Percentiles rank a stretch among this genome's conserved stretches.
Conservation (phyloP, 2,888 invertebrate genomes). For the Diaperis boleti region DNA sequence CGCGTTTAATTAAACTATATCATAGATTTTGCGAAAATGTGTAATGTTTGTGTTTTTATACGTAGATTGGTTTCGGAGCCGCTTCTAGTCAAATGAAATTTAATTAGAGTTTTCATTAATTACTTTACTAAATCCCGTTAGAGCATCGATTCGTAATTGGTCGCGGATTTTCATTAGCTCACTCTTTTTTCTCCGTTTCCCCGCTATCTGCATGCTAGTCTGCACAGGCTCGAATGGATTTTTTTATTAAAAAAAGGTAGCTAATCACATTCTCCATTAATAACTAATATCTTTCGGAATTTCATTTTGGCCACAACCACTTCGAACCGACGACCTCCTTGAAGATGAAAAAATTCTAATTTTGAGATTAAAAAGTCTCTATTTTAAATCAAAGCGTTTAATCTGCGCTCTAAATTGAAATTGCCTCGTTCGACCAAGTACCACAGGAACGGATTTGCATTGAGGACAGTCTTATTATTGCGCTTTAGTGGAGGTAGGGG, state of each 20-base stretch:
- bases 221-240: background rate
- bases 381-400: conserved; percentile 35
- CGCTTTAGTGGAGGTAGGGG: no score
- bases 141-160: conserved; percentile 45
- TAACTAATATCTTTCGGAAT: conserved; percentile 6
- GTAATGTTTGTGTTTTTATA: conserved; percentile 13
- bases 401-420: conserved; percentile 31
- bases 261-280: conserved; percentile 5
- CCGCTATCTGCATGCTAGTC: background rate
- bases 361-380: conserved; percentile 25
- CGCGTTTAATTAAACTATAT: conserved; percentile 25
- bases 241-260: conserved; percentile 8
- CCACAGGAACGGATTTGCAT: conserved; percentile 18
- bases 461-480: conserved; percentile 14
- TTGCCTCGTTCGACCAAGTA: conserved; percentile 12
- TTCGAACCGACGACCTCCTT: conserved; percentile 19
- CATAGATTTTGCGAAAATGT: conserved; percentile 11
- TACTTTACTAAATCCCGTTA: conserved; percentile 49
- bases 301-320: conserved; percentile 6
- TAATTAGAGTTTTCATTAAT: conserved; percentile 51
- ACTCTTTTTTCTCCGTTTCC: background rate
- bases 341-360: conserved; percentile 34
- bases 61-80: conserved; percentile 2
- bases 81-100: conserved; percentile 43
- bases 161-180: conserved; percentile 46